Conservation (phyloP, 23 tunicate genomes). For the Ascidia mentula region DNA sequence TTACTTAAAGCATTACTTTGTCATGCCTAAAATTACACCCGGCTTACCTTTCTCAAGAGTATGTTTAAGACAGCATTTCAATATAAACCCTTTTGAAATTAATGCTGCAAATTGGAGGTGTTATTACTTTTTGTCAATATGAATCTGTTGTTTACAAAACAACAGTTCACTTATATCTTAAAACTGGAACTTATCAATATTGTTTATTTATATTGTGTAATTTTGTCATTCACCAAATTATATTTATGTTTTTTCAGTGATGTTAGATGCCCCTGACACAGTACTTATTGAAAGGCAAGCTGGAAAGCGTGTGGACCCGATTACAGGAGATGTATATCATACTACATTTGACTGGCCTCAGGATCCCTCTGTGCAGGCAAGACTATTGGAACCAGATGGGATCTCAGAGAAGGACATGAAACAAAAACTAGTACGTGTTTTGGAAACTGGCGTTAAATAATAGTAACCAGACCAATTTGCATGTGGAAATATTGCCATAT, state of each 20-base stretch:
- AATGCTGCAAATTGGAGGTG: too few relatives aligned
- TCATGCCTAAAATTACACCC: too few relatives aligned
- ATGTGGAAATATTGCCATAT: not conserved
- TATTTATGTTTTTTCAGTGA: slow-evolving; percentile 19
- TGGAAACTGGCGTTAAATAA: not conserved
- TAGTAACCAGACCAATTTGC: not conserved
- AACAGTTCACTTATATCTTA: too few relatives aligned
- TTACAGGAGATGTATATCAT: slow-evolving; percentile 94
- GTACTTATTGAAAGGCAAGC: slow-evolving; percentile 86
- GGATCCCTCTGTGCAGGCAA: slow-evolving; percentile 76
- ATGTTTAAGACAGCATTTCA: too few relatives aligned
- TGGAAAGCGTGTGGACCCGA: slow-evolving; percentile 88
- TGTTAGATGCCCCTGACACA: slow-evolving; percentile 73
- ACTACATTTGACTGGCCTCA: slow-evolving; percentile 97
- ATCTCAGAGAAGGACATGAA: slow-evolving; percentile 60
- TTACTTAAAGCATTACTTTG: too few relatives aligned
- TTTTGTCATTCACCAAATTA: too few relatives aligned
- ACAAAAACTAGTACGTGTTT: slow-evolving; percentile 44
- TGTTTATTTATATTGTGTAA: too few relatives aligned
- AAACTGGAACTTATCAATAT: too few relatives aligned
- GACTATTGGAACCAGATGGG: slow-evolving; percentile 75
- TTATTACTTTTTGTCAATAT: too few relatives aligned
- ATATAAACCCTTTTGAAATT: too few relatives aligned
- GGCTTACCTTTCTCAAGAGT: too few relatives aligned
- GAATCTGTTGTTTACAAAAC: too few relatives aligned